A percentile compares a stretch with the other conserved stretches of the same genome.
phyloP scores from a whole-genome alignment of 2,113 vertebrate species.

The Thalassoma bifasciatum region DNA sequence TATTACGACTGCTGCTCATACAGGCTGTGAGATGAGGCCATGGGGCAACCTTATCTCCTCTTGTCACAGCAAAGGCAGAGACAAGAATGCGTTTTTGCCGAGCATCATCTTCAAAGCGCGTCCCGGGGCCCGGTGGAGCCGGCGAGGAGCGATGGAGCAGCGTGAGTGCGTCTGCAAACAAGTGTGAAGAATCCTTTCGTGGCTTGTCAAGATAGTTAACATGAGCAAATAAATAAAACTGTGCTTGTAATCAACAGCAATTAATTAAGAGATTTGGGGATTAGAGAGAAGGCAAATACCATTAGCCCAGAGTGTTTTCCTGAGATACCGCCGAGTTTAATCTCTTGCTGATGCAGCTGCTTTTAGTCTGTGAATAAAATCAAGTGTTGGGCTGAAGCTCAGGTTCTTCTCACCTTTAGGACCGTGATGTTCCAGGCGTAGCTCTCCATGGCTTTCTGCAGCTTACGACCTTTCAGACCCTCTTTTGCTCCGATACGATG shows the following conservation, averaged over 20 bases:
- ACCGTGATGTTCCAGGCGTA: slow-evolving; percentile 94
- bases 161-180: slow-evolving; percentile 17
- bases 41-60: slow-evolving; percentile 38
- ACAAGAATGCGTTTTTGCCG: slow-evolving; percentile 26
- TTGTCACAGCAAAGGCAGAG: slow-evolving; percentile 21
- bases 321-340: slow-evolving; percentile 47
- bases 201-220: slow-evolving; percentile 44
- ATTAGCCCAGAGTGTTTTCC: slow-evolving; percentile 58
- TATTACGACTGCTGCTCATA: slow-evolving; percentile 20
- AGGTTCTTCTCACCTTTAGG: slow-evolving; percentile 77
- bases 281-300: slow-evolving; percentile 60
- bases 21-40: slow-evolving; percentile 35
- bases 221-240: slow-evolving; percentile 52
- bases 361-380: slow-evolving; percentile 18
- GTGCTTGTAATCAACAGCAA: slow-evolving; percentile 39
- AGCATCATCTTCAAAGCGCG: slow-evolving; percentile 37
- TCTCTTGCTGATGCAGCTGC: slow-evolving; percentile 44
- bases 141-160: slow-evolving; percentile 16
- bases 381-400: neutral
- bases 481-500: slow-evolving; percentile 90
- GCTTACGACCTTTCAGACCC: slow-evolving; percentile 90
- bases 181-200: slow-evolving; percentile 52
- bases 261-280: slow-evolving; percentile 73
- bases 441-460: slow-evolving; percentile 94
- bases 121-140: neutral